Evolutionary conservation across 2,797 vertebrate genomes (phyloP).

Genomic region (Esox masquinongy): DNA sequence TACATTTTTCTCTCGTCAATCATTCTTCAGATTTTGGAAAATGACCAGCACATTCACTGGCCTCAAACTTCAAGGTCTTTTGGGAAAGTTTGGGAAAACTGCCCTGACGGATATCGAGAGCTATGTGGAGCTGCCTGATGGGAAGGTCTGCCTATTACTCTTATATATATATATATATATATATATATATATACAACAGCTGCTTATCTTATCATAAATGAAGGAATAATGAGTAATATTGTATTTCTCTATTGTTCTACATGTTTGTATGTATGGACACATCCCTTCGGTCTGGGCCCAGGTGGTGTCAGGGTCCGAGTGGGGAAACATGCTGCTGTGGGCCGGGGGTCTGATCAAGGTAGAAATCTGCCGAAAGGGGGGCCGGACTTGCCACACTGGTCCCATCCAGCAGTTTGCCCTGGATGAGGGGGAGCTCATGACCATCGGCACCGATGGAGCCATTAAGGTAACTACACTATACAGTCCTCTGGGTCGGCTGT

Average conservation of each 20-base stretch:
- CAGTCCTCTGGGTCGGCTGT: background rate
- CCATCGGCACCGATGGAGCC: conserved; percentile 85
- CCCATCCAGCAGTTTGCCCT: conserved; percentile 83
- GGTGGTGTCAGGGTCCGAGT: conserved; percentile 91
- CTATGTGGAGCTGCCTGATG: conserved; percentile 88
- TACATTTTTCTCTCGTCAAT: background rate
- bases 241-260: background rate
- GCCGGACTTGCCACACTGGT: conserved; percentile 81
- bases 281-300: conserved; percentile 47
- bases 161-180: background rate
- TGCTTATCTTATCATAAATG: background rate
- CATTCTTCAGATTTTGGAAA: conserved; percentile 87
- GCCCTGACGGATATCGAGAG: conserved; percentile 83
- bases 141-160: conserved; percentile 76
- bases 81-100: conserved; percentile 91
- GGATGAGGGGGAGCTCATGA: conserved; percentile 88
- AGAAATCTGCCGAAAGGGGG: conserved; percentile 80
- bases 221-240: background rate
- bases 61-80: conserved; percentile 86
- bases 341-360: conserved; percentile 87
- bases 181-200: background rate
- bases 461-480: conserved; percentile 78
- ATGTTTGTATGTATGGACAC: background rate
- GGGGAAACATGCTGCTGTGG: conserved; percentile 96
- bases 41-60: conserved; percentile 88